Evolutionary conservation across 2,888 invertebrate species (phyloP).

Genomic region (Griposia aprilina): DNA sequence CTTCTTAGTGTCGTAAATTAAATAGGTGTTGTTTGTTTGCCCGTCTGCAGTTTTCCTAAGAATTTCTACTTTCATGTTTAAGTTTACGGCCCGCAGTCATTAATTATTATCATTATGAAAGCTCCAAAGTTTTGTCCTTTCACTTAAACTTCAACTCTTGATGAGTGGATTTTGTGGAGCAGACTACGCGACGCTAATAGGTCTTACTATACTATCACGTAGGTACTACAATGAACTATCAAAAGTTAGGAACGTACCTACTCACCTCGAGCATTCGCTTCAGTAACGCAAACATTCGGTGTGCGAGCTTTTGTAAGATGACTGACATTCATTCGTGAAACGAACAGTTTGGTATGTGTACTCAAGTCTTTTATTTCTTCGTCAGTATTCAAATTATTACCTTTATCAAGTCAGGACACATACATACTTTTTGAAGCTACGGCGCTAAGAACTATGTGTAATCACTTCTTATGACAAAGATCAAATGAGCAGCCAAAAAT

Average conservation of each 20-base stretch:
- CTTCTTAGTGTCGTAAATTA: neutral
- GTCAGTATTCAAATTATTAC: neutral
- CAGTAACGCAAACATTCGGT: neutral
- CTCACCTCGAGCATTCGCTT: neutral
- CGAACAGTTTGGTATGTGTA: neutral
- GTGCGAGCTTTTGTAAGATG: neutral
- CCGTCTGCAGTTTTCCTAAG: slow-evolving; percentile 7
- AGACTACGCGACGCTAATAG: neutral
- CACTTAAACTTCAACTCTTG: neutral
- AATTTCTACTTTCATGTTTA: neutral
- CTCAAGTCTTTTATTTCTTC: neutral
- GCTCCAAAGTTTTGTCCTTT: neutral
- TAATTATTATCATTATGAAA: slow-evolving; percentile 8
- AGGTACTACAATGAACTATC: neutral
- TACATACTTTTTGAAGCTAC: neutral
- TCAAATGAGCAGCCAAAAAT: neutral
- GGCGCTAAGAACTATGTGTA: neutral
- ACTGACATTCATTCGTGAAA: neutral
- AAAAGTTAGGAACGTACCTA: neutral
- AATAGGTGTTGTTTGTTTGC: neutral
- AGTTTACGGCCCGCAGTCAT: neutral
- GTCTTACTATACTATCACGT: neutral
- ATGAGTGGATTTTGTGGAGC: neutral
- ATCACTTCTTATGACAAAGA: neutral
- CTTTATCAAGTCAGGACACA: neutral